Evolutionary conservation across 1,140 invertebrate genomes (phyloP).

Genomic region (Battus philenor): DNA sequence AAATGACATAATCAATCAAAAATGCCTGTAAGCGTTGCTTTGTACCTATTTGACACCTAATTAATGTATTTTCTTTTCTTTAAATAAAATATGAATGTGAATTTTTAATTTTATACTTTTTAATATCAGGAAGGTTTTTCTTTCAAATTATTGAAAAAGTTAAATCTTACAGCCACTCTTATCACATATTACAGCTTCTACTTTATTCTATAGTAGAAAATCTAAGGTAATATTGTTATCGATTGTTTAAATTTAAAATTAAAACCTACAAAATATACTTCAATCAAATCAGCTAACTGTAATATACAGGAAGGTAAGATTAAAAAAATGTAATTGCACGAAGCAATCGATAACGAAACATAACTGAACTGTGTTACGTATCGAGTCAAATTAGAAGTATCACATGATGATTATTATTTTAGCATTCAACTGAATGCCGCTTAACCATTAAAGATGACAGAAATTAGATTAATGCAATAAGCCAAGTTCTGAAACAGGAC

Average conservation of each 20-base stretch:
- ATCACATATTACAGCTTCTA: slow-evolving; percentile 66
- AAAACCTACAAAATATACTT: slow-evolving; percentile 57
- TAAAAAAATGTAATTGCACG: slow-evolving; percentile 45
- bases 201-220: slow-evolving; percentile 70
- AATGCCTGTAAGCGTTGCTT: slow-evolving; percentile 46
- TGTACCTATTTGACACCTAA: slow-evolving; percentile 59
- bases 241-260: slow-evolving; percentile 58
- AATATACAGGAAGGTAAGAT: slow-evolving; percentile 52
- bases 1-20: slow-evolving; percentile 45
- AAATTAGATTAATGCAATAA: slow-evolving; percentile 58
- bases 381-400: slow-evolving; percentile 32
- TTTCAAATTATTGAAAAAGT: slow-evolving; percentile 12
- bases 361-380: slow-evolving; percentile 25
- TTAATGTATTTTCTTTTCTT: slow-evolving; percentile 32
- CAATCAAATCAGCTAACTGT: slow-evolving; percentile 40
- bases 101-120: slow-evolving; percentile 10
- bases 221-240: slow-evolving; percentile 64
- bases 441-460: slow-evolving; percentile 46
- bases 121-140: slow-evolving; percentile 11
- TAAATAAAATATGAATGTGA: slow-evolving; percentile 29
- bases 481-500: slow-evolving; percentile 32
- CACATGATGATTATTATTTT: slow-evolving; percentile 52
- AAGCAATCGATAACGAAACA: slow-evolving; percentile 52
- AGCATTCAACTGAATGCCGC: slow-evolving; percentile 60
- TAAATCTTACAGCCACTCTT: slow-evolving; percentile 70